These are phyloP conservation scores for Crocodylus rhombifer DNA, from an alignment of 2,797 vertebrate genomes.

Conservation along the genomic window DNA sequence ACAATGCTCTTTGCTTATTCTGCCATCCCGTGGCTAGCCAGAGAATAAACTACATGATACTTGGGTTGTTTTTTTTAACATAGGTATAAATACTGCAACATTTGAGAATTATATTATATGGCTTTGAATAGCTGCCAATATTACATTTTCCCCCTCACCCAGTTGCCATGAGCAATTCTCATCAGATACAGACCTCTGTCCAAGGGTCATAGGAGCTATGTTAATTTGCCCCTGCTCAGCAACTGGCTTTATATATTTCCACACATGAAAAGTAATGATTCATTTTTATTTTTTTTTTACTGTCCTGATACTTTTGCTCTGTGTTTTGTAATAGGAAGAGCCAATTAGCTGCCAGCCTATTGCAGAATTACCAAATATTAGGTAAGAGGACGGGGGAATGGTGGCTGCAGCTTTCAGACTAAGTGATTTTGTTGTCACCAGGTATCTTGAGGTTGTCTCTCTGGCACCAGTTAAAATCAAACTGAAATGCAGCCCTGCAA, in stretches of 20 bases:
- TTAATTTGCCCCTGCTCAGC: background rate
- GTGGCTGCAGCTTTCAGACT: background rate
- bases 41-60: background rate
- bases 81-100: background rate
- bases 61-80: background rate
- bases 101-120: background rate
- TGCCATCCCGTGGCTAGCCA: constrained; percentile 35
- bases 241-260: background rate
- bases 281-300: background rate
- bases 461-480: background rate
- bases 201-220: background rate
- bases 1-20: constrained; percentile 11
- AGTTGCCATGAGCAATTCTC: no score
- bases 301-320: background rate
- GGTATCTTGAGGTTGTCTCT: background rate
- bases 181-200: no score
- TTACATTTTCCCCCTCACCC: background rate
- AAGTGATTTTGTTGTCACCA: background rate
- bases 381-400: background rate
- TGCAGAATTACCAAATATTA: background rate
- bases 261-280: background rate
- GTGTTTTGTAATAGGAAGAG: background rate
- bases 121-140: background rate
- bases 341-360: background rate
- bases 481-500: background rate